Evolutionary conservation across 1,140 invertebrate species (phyloP).

Genomic region (Drosophila orosa): DNA sequence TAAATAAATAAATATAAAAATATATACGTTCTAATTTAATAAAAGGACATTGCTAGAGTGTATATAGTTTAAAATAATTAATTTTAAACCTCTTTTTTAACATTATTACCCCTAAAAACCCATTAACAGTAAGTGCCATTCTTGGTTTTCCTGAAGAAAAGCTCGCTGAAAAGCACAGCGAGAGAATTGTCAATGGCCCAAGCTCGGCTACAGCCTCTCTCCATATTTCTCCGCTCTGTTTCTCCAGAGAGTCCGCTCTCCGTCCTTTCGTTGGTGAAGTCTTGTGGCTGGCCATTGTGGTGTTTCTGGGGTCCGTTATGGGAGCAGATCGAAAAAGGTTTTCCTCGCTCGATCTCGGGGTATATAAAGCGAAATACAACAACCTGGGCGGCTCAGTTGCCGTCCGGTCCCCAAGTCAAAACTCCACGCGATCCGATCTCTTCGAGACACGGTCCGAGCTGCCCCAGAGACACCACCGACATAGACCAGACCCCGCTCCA

Average conservation of each 20-base stretch:
- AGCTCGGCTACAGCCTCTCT: constrained; percentile 28
- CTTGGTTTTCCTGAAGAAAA: constrained; percentile 53
- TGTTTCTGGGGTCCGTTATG: constrained; percentile 45
- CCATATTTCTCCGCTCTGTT: constrained; percentile 7
- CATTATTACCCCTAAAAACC: not conserved
- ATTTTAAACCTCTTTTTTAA: not conserved
- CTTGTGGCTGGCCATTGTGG: constrained; percentile 35
- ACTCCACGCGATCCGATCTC: constrained; percentile 60
- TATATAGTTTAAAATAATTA: not conserved
- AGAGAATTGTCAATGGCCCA: constrained; percentile 33
- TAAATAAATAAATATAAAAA: not conserved
- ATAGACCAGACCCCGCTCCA: constrained; percentile 34
- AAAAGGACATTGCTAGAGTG: not conserved
- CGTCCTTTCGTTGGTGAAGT: constrained; percentile 79
- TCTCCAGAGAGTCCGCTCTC: constrained; percentile 39
- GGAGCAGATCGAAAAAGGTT: constrained; percentile 62
- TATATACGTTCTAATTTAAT: not conserved
- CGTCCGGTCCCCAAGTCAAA: constrained; percentile 72
- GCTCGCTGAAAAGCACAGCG: constrained; percentile 66
- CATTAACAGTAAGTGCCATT: not conserved
- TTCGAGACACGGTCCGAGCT: constrained; percentile 17
- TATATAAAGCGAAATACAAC: constrained; percentile 81
- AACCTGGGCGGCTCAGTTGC: constrained; percentile 79
- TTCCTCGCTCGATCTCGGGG: constrained; percentile 58
- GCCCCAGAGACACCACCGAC: constrained; percentile 15